These are phyloP conservation scores for Pardalotus punctatus DNA, from an alignment of 2,113 vertebrate species.

Conservation along the genomic window DNA sequence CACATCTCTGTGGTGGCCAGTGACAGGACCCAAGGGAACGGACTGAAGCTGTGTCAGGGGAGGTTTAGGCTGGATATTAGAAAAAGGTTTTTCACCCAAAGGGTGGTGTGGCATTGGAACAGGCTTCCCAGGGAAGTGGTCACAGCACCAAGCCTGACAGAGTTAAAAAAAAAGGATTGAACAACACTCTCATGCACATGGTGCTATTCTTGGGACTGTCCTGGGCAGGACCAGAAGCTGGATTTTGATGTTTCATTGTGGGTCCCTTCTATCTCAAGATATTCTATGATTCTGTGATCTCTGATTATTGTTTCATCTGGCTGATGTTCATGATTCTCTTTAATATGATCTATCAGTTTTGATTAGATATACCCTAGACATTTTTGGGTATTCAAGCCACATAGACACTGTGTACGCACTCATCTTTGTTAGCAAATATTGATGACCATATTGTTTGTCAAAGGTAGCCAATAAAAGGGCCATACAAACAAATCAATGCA, in stretches of 20 bases:
- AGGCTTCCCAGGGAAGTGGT: not conserved
- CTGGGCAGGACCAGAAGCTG: not conserved
- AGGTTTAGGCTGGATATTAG: not conserved
- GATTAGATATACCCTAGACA: not conserved
- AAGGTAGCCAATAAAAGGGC: not conserved
- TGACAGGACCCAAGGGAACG: not conserved
- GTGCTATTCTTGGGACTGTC: not conserved
- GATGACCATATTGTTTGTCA: not conserved
- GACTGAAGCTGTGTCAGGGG: not conserved
- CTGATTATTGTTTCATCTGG: not conserved
- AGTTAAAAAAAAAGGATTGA: not conserved
- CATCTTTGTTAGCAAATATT: not conserved
- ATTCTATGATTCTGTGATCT: not conserved
- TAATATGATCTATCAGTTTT: not conserved
- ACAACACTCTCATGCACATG: fast-evolving
- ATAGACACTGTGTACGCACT: fast-evolving
- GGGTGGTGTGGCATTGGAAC: not conserved
- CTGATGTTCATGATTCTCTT: not conserved
- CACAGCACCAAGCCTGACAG: not conserved
- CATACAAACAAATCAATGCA: not conserved
- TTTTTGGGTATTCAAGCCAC: not conserved
- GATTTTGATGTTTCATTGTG: not conserved
- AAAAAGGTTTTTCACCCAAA: not conserved
- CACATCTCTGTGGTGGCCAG: not conserved
- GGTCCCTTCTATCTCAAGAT: not conserved